Evolutionary conservation across 2,888 invertebrate genomes (phyloP), one percentile per base, ranked within the genome.

Genomic region (Rhingia rostrata): DNA sequence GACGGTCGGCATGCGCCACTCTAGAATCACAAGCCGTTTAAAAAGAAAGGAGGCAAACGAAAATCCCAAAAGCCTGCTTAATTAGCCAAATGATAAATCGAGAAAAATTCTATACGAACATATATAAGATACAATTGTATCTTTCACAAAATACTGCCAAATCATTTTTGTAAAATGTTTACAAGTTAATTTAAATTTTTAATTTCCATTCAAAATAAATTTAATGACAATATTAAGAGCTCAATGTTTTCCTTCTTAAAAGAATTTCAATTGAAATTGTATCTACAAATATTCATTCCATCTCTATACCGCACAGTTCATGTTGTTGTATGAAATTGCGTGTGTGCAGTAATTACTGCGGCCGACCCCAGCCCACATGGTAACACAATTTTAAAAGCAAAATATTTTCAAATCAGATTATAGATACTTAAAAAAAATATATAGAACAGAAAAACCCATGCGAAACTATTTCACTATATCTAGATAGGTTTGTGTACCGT

Each of bases 321-420:
- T 64, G 41, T n/a, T n/a, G n/a, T n/a, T n/a, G n/a, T 41, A 45
- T 32, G 43, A 39, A 73, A 53, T 51, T 60, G 53, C 53, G 74
- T 80, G 79, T 66, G 79, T 61, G 39, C 60, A 60, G 58, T 79
- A 79, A 79, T 66, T 79, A 73, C 66, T 73, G 32, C 7, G 49
- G 30, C 30, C 49, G 32, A 12, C 37, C 43, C 2, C 30, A 56
- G 45, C 49, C 80, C 69, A 75, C 80, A 75, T 81, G 61, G 61
- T 63, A 64, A 63, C 49, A 45, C 63, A 30, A 45, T 81, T 69
- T 30, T 69, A 58, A 61, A 81, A 81, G 74, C 51, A 63, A 81
- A 81, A 63, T 54, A 80, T 56, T 43, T 74, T 35, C 35, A 39
- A 80, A 66, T 80, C 69, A 69, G 75, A 74, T 80, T 63, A 56